Evolutionary conservation across 2,888 invertebrate genomes (phyloP).

Genomic region (Napeogenes inachia): DNA sequence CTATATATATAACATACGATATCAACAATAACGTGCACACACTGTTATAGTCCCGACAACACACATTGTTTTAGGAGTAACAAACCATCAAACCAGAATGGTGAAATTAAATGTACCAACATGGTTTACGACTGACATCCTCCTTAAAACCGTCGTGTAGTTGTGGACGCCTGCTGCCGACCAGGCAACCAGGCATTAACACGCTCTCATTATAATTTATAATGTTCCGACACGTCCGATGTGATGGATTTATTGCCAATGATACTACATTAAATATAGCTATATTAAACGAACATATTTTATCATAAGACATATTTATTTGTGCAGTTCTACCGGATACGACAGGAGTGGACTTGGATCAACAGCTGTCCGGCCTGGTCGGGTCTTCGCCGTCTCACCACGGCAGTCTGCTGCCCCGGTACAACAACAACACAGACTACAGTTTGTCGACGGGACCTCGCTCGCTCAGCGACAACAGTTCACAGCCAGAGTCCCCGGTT

Average conservation of each 20-base stretch:
- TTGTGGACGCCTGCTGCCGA: slow-evolving; percentile 35
- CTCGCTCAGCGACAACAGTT: slow-evolving; percentile 88
- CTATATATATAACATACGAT: too few relatives aligned
- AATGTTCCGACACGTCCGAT: slow-evolving; percentile 59
- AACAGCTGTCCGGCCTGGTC: slow-evolving; percentile 82
- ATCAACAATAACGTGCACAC: background rate
- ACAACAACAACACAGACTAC: slow-evolving; percentile 82
- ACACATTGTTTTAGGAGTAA: slow-evolving; percentile 34
- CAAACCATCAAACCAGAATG: slow-evolving; percentile 63
- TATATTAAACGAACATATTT: slow-evolving; percentile 45
- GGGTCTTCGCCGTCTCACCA: slow-evolving; percentile 77
- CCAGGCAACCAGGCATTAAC: slow-evolving; percentile 49
- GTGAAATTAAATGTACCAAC: slow-evolving; percentile 72
- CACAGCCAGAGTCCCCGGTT: slow-evolving; percentile 89
- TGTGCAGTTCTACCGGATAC: slow-evolving; percentile 86
- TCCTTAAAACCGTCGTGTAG: slow-evolving; percentile 49
- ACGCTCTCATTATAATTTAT: slow-evolving; percentile 74
- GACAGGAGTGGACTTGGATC: slow-evolving; percentile 84
- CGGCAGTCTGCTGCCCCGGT: slow-evolving; percentile 81
- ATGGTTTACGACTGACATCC: slow-evolving; percentile 69
- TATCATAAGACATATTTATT: slow-evolving; percentile 29
- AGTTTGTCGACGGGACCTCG: slow-evolving; percentile 82
- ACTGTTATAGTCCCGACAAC: background rate
- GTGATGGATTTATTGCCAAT: slow-evolving; percentile 68
- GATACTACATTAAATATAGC: slow-evolving; percentile 57